A percentile compares a stretch with the other conserved stretches of the same genome.
Conservation (phyloP, 2,797 vertebrate species). For the Vipera ursinii region DNA sequence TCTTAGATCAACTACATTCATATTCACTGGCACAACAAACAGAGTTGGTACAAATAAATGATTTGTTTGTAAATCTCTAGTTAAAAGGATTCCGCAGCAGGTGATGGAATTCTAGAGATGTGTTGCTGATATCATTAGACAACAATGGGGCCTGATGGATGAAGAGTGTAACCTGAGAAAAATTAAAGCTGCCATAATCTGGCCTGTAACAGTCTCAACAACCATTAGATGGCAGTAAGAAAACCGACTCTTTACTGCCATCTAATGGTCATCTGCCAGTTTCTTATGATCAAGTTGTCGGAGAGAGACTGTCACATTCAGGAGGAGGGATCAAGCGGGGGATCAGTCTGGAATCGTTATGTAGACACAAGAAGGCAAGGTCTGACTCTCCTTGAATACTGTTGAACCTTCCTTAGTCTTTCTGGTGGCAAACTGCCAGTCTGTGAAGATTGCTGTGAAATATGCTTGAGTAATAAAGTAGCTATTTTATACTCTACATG, state of each 20-base stretch:
- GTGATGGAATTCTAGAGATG: background rate
- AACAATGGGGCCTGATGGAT: background rate
- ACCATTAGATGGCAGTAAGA: background rate
- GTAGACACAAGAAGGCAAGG: background rate
- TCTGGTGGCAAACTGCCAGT: background rate
- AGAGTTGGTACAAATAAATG: background rate
- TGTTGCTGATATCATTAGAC: background rate
- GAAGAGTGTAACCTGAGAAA: background rate
- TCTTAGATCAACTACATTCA: background rate
- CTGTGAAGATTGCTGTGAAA: background rate
- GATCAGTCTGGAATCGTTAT: background rate
- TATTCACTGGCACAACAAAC: background rate
- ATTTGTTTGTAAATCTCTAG: background rate
- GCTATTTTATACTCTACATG: too few relatives aligned
- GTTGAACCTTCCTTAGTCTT: background rate
- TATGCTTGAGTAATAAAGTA: background rate
- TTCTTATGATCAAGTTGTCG: background rate
- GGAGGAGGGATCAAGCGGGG: background rate
- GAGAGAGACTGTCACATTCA: background rate
- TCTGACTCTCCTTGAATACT: background rate
- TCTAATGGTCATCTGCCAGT: background rate
- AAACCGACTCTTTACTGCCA: background rate
- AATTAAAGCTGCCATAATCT: background rate
- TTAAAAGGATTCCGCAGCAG: background rate
- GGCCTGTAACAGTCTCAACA: background rate